phyloP scores from a whole-genome alignment of 2,797 vertebrate genomes.

The Euphonia xanthogaster region DNA sequence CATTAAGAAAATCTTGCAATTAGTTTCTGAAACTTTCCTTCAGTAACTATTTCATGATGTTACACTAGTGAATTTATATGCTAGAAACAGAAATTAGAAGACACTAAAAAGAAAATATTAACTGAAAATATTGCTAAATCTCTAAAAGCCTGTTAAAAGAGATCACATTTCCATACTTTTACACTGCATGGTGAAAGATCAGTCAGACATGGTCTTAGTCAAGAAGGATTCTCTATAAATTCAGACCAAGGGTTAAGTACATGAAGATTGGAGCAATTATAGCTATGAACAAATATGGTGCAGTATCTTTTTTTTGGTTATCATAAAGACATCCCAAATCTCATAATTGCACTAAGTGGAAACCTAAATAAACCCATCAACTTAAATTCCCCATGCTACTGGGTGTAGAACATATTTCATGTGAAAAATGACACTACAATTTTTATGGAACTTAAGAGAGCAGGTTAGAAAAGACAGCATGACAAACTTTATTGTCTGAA shows the following conservation, averaged over 20 bases:
- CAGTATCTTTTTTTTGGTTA: background rate
- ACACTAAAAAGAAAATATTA: background rate
- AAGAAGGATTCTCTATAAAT: background rate
- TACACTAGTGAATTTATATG: background rate
- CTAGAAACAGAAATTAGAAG: background rate
- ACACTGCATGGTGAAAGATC: background rate
- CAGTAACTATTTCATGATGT: background rate
- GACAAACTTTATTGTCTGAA: background rate
- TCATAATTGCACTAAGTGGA: background rate
- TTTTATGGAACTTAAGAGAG: background rate
- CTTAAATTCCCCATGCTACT: background rate
- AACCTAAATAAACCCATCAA: background rate
- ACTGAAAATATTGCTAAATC: background rate
- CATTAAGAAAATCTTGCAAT: background rate
- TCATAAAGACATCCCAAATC: background rate
- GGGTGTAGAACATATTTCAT: background rate
- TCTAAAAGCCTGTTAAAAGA: background rate
- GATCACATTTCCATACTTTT: background rate
- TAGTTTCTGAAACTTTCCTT: background rate
- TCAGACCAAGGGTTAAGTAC: background rate
- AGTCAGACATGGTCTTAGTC: background rate
- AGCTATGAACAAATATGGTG: background rate
- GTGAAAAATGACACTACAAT: background rate
- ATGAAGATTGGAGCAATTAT: background rate
- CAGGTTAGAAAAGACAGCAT: background rate